A percentile compares a stretch with the other conserved stretches of the same genome.
Conservation (phyloP, 2,888 invertebrate species). For the Rhagonycha lutea region DNA sequence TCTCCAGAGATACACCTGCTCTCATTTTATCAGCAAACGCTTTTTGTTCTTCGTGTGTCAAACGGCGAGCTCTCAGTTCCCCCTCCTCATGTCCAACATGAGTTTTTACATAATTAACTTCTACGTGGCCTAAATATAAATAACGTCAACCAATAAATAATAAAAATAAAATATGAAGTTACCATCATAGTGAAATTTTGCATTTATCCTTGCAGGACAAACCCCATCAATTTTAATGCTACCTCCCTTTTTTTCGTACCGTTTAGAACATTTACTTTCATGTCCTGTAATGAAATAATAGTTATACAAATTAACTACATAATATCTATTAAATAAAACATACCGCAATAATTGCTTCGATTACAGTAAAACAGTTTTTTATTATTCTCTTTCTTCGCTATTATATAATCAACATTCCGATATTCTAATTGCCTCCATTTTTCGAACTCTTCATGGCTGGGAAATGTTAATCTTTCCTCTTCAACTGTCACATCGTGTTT, state of each 20-base stretch:
- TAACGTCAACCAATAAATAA: neutral
- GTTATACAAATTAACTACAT: too few relatives aligned
- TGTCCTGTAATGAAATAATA: conserved; percentile 3
- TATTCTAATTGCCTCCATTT: too few relatives aligned
- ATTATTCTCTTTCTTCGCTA: too few relatives aligned
- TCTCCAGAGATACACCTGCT: neutral
- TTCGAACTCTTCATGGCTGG: too few relatives aligned
- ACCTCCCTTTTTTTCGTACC: conserved; percentile 20
- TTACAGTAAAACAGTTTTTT: too few relatives aligned
- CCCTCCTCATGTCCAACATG: conserved; percentile 30
- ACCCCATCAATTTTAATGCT: conserved; percentile 8
- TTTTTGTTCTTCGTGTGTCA: conserved; percentile 26
- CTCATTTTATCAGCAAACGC: conserved; percentile 20
- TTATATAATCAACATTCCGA: too few relatives aligned
- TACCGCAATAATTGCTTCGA: too few relatives aligned
- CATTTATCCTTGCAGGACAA: conserved; percentile 26
- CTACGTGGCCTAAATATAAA: conserved; percentile 19
- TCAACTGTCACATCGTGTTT: too few relatives aligned
- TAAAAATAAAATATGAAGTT: neutral
- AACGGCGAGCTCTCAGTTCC: conserved; percentile 24
- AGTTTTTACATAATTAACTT: conserved; percentile 23
- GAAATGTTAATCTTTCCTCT: too few relatives aligned
- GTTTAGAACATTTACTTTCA: conserved; percentile 7
- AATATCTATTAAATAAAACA: too few relatives aligned
- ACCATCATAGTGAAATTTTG: conserved; percentile 6